Conservation (phyloP, 2,888 invertebrate species). For the Girardia tigrina region DNA sequence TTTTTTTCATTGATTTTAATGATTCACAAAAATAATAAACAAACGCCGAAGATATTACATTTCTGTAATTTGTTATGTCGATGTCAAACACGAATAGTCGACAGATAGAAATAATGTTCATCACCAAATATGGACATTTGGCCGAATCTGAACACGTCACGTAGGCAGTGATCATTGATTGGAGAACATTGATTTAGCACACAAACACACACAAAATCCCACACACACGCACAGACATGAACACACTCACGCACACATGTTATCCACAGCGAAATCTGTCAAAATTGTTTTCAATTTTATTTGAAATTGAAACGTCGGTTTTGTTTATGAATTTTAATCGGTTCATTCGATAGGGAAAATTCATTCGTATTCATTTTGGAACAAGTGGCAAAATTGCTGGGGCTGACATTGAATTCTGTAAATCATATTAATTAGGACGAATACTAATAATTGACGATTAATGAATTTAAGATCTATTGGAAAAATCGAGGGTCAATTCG, state of each 20-base stretch:
- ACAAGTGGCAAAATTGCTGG: conserved; percentile 97
- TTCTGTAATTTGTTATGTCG: background rate
- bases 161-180: background rate
- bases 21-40: background rate
- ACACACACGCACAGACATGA: background rate
- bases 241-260: background rate
- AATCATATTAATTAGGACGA: conserved; percentile 57
- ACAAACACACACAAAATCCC: background rate
- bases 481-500: conserved; percentile 99
- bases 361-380: conserved; percentile 99
- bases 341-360: conserved; percentile 94
- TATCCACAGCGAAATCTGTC: no score
- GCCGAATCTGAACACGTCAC: background rate
- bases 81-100: no score
- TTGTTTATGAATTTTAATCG: background rate
- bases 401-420: conserved; percentile 99
- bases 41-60: background rate
- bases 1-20: background rate
- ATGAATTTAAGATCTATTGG: conserved; percentile 68
- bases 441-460: background rate
- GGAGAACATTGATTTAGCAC: background rate
- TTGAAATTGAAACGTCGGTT: no score
- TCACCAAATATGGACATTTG: background rate
- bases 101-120: background rate
- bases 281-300: no score